These are phyloP conservation scores for Paramormyrops hopkinsi DNA, from an alignment of 2,797 vertebrate genomes.

Conservation along the genomic window DNA sequence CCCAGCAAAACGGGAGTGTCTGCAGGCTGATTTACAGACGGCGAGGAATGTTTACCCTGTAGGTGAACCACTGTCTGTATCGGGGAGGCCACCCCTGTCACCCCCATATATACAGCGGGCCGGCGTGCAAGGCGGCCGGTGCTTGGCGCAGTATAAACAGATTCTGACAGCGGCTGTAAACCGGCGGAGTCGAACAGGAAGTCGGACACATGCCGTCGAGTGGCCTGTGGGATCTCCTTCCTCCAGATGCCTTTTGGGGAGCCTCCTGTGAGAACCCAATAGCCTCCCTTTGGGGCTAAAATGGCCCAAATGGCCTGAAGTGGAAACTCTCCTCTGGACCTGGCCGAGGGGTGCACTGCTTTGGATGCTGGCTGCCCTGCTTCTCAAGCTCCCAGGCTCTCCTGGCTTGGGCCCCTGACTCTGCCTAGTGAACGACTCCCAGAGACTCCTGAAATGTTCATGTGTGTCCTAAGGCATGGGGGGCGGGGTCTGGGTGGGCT, in stretches of 20 bases:
- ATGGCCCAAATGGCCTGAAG: neutral
- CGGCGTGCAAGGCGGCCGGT: neutral
- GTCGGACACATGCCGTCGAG: neutral
- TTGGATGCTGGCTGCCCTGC: neutral
- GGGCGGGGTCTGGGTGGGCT: neutral
- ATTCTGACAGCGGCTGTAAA: conserved; percentile 8
- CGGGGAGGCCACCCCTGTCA: neutral
- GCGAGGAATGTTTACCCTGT: neutral
- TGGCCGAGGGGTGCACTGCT: neutral
- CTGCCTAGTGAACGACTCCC: neutral
- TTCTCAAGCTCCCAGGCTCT: neutral
- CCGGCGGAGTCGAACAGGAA: neutral
- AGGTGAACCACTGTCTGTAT: neutral
- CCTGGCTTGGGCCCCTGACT: neutral
- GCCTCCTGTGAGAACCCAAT: neutral
- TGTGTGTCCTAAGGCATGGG: neutral
- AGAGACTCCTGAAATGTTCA: neutral
- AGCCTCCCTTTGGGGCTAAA: neutral
- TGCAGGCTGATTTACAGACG: neutral
- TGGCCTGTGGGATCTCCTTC: neutral
- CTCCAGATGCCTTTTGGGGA: neutral
- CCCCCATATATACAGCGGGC: neutral
- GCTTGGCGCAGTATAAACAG: neutral
- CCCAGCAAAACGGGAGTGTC: neutral
- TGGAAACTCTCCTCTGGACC: neutral